Conservation (phyloP, 2,113 vertebrate genomes). For the Nestor notabilis region DNA sequence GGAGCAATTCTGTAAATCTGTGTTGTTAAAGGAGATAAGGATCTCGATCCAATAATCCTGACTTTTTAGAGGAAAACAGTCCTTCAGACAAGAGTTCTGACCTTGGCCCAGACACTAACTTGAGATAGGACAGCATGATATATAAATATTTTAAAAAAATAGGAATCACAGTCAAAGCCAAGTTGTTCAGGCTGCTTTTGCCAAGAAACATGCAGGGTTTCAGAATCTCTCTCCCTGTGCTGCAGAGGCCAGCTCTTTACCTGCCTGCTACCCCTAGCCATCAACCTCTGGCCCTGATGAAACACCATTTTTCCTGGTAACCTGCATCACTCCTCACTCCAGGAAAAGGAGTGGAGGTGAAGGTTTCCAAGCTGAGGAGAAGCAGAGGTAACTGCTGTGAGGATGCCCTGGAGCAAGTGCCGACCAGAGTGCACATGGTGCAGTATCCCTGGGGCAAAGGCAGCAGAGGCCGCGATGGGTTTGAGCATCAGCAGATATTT, state of each 20-base stretch:
- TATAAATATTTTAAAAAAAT: not conserved
- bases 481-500: not conserved
- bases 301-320: not conserved
- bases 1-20: conserved; percentile 16
- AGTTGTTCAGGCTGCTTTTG: not conserved
- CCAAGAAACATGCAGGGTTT: not conserved
- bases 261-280: not conserved
- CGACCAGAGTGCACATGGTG: not conserved
- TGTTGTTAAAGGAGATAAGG: conserved; percentile 18
- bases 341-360: not conserved
- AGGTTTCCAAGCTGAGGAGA: not conserved
- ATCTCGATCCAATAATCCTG: conserved; percentile 19
- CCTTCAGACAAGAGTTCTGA: not conserved
- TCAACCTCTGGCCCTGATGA: not conserved
- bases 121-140: not conserved
- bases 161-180: not conserved
- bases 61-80: conserved; percentile 25
- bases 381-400: not conserved
- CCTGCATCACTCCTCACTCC: accelerated
- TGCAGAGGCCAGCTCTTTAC: not conserved
- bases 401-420: not conserved
- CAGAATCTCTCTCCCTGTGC: not conserved
- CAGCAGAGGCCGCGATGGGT: accelerated
- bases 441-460: not conserved
- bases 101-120: not conserved